Base-by-base conservation (phyloP, 2,113 vertebrate species). In the Grus americana region DNA sequence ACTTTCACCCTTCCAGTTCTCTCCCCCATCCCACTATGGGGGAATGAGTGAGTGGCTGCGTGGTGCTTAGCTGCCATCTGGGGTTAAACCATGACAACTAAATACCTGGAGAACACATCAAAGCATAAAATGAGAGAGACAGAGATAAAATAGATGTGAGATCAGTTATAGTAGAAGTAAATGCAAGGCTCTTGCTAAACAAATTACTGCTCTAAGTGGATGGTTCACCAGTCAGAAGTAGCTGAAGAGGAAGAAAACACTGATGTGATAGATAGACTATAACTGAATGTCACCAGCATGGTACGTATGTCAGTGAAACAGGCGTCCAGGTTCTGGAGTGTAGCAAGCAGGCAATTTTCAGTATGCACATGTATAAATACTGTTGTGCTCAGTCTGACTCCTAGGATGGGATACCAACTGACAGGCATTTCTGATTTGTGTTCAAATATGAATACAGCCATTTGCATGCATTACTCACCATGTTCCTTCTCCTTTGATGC, bases 371-470 rank as follows among this genome's bases (percentile, higher is more conserved):
- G 7, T 27, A 30, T 47, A 55, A 72, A 67, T 63, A 26, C 29
- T 59, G 4, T 59, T 85, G 10, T 82, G 49, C 30, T 85, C 5
- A 47, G n/a, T 38, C 79, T 88, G 75, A 58, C 63, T 80, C 68
- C 55, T 46, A 34, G n/a, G 62, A 59, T 86, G 68, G 72, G 86
- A 79, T 86, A 74, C 29, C 9, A 88, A 3, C 24, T 0, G 75
- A 54, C 72, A 92, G 30, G n/a, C 42, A 38, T 83, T 94, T 94
- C 75, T 95, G 66, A 88, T 70, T 70, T 86, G 42, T 90, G 46
- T 90, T 95, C 36, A 61, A 88, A 42, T 76, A 66, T 32, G 46
- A 86, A 73, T 68, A 40, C 47, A 85, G 16, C 32, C 32, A 42
- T 95, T 83, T 94, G 27, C 50, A 70, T 76, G 67, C 17, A 32